Evolutionary conservation across 2,888 invertebrate genomes (phyloP), one percentile per base, ranked within the genome.

Genomic region (Tetranychus truncatus): DNA sequence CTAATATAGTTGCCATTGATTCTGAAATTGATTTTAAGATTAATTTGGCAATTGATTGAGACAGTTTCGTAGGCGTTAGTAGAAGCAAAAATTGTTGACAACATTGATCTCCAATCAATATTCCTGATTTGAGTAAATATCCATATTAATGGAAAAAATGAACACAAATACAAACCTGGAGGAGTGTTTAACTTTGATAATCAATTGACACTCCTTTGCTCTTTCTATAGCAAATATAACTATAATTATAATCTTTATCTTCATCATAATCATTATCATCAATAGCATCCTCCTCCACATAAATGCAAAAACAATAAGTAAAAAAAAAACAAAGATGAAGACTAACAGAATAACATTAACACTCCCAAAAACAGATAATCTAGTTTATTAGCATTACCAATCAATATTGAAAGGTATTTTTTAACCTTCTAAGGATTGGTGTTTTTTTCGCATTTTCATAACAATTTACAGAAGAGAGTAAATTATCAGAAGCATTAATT

Each of bases 211-310:
- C 55, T 55, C 55, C 55, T 34, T 34, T 34, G 34, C 34, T 55
- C 55, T 55, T 55, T 55, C 55, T 55, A 55, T 55, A 55, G 6
- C 15, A 9, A 55, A 15, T 55, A 55, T 55, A 9, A 55, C 15
- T 55, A 55, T 55, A 15, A 55, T 55, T 15, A 55, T 55, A 9
- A 55, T 55, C 55, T 15, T 55, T 15, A 55, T 55, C 55, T 9
- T 55, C 55, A 15, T 7, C 55, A 55, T 55, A 6, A 55, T 55
- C 7, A 55, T 55, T 15, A 55, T 55, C 55, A 55, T 55, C 55
- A 55, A 55, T 55, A 55, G 55, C 55, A 55, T 55, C 55, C 55
- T 55, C 55, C 55, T 55, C 55, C 55, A 55, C 55, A 55, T 55
- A 55, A 55, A 55, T 15, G 55, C 15, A 55, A 55, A 15, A 9